Conservation (phyloP, 2,888 invertebrate species). For the Drosophila fulvimacula region DNA sequence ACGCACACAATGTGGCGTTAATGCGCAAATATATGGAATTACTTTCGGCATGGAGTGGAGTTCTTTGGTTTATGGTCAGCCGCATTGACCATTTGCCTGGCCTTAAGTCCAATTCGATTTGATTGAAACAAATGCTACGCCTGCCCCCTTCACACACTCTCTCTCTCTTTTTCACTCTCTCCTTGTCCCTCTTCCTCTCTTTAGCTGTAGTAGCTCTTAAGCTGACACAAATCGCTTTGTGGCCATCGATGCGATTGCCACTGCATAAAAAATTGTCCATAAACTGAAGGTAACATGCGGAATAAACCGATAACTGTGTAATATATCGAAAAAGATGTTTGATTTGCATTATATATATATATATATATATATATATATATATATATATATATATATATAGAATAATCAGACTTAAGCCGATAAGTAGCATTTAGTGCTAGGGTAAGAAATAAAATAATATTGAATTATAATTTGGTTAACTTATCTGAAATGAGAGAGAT, state of each 20-base stretch:
- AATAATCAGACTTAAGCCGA: not conserved
- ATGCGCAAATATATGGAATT: constrained; percentile 58
- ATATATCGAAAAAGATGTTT: not conserved
- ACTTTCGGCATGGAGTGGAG: constrained; percentile 25
- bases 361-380: too few species aligned
- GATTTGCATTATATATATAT: too few species aligned
- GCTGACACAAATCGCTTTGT: constrained; percentile 54
- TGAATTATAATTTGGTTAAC: not conserved
- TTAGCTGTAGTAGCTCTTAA: constrained; percentile 23
- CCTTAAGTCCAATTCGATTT: constrained; percentile 62
- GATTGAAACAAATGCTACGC: constrained; percentile 46
- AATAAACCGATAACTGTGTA: not conserved
- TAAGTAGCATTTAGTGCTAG: not conserved
- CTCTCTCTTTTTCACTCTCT: too few species aligned
- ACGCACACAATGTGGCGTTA: constrained; percentile 61
- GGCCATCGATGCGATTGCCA: constrained; percentile 38
- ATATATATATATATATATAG: too few species aligned
- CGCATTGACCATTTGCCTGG: constrained; percentile 35
- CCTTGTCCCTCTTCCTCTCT: not conserved
- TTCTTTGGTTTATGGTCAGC: constrained; percentile 41
- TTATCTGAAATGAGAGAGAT: not conserved
- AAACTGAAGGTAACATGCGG: constrained; percentile 16
- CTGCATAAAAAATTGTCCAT: constrained; percentile 33
- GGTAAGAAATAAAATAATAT: not conserved
- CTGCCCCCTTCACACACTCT: too few species aligned